Percentiles rank a stretch among this genome's conserved stretches.
Evolutionary conservation across 1,140 invertebrate species (phyloP).

Genomic region (Drosophila watanabei): DNA sequence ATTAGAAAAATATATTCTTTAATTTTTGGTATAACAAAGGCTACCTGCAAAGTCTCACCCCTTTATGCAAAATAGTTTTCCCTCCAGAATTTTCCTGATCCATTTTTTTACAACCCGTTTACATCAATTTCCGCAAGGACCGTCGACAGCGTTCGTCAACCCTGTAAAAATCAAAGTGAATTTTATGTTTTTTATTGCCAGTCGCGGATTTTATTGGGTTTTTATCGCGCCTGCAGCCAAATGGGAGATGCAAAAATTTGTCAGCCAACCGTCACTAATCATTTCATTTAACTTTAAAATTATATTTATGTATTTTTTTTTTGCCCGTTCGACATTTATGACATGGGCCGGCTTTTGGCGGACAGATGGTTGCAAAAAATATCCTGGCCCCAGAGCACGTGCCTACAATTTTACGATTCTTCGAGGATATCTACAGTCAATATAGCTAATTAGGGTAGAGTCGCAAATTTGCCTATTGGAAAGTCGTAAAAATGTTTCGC

Average conservation of each 20-base stretch:
- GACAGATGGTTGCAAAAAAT: slow-evolving; percentile 60
- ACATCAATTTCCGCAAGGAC: slow-evolving; percentile 19
- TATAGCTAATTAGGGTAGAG: slow-evolving; percentile 75
- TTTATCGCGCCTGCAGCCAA: slow-evolving; percentile 74
- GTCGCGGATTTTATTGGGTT: slow-evolving; percentile 71
- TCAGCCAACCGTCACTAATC: slow-evolving; percentile 72
- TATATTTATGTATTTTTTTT: slow-evolving; percentile 77
- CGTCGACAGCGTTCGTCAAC: slow-evolving; percentile 57
- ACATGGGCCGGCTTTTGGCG: slow-evolving; percentile 26
- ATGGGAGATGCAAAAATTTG: slow-evolving; percentile 49
- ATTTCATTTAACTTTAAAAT: slow-evolving; percentile 79
- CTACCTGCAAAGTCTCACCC: slow-evolving; percentile 12
- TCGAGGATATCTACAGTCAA: slow-evolving; percentile 50
- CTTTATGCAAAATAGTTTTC: slow-evolving; percentile 28
- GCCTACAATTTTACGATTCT: slow-evolving; percentile 62
- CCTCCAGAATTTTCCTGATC: slow-evolving; percentile 1
- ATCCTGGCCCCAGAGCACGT: slow-evolving; percentile 53
- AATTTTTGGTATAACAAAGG: slow-evolving; percentile 1
- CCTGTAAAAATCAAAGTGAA: slow-evolving; percentile 66
- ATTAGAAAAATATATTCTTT: slow-evolving; percentile 1
- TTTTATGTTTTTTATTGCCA: slow-evolving; percentile 49
- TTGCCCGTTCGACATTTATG: slow-evolving; percentile 67
- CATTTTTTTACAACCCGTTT: slow-evolving; percentile 28
- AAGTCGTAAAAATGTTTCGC: slow-evolving; percentile 73
- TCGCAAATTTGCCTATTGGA: slow-evolving; percentile 80